Evolutionary conservation across 2,797 vertebrate species (phyloP).

Genomic region (Champsocephalus gunnari): DNA sequence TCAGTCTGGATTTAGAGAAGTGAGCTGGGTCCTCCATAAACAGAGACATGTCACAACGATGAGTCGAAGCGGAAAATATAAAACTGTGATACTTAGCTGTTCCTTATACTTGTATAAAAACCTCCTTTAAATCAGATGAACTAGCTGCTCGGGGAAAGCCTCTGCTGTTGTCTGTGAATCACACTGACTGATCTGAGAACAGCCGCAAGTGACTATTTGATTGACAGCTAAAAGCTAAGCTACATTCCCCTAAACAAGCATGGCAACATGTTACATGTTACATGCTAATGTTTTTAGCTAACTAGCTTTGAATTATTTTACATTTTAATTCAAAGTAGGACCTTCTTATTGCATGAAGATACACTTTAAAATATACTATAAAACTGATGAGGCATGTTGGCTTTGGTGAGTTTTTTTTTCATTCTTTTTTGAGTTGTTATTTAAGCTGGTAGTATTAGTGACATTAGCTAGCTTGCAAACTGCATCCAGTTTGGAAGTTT

Average conservation of each 20-base stretch:
- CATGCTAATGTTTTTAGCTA: no score
- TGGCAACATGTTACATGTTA: no score
- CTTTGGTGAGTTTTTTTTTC: neutral
- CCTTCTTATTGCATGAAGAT: neutral
- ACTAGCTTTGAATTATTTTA: neutral
- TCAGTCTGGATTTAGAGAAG: constrained; percentile 82
- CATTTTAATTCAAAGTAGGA: neutral
- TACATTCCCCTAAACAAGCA: neutral
- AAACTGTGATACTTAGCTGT: neutral
- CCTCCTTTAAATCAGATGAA: neutral
- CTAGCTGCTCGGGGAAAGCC: constrained; percentile 5
- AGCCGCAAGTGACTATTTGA: constrained; percentile 70
- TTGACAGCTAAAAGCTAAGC: constrained; percentile 60
- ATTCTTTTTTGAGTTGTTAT: neutral
- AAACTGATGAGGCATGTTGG: neutral
- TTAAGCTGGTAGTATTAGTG: no score
- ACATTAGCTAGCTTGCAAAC: no score
- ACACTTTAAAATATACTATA: neutral
- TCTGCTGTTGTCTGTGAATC: neutral
- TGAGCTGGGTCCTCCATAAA: constrained; percentile 72
- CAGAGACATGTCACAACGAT: constrained; percentile 75
- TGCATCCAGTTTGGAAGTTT: no score
- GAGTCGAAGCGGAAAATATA: neutral
- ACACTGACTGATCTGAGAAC: constrained; percentile 46
- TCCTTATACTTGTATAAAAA: neutral